Evolutionary conservation across 2,888 invertebrate species (phyloP), one percentile per base, ranked within the genome.

Genomic region (Teleiodes luculella): DNA sequence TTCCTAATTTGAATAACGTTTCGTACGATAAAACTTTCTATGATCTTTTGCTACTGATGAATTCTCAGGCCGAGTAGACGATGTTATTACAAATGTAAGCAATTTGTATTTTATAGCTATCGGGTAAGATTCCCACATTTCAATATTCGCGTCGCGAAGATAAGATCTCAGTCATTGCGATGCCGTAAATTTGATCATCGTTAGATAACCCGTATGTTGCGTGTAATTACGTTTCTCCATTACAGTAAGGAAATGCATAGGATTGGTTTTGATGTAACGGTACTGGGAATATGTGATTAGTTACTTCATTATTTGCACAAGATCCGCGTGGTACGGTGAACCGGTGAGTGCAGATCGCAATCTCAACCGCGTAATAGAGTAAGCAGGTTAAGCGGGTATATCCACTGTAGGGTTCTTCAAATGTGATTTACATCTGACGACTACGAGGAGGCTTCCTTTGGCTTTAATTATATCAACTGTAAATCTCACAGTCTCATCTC

Each of bases 281-380:
- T 73, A 66, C 64, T 58, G 60, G 60, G 62, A 71, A 67, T 69
- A 67, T 67, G 64, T 72, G 72, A 68, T 67, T 69, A 68, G 67
- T 72, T 72, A 68, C 67, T 72, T 72, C 67, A 74, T 76, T 75
- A 76, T 70, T 67, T 64, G 66, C 69, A 70, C 72, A 62, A 66
- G 64, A 71, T 72, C 70, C 68, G 65, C 69, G 31, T 13, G n/a
- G 43, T 28, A 43, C 43, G 13, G 28, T 28, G 28, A 24, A 43
- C 28, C 24, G 43, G 43, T 28, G 28, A 28, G 43, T 43, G 60
- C 57, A 63, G 82, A 83, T 81, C 69, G 67, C 67, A 78, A 83
- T 84, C 80, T 82, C 71, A 74, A 63, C 58, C 70, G 70, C 76
- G 80, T 86, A 84, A 82, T 79, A 66, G 74, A 77, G 81, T 75